A percentile compares a stretch with the other conserved stretches of the same genome.
phyloP scores from a whole-genome alignment of 30 jellyfish, hydroid and myxozoan genomes.

The Pelagia noctiluca region DNA sequence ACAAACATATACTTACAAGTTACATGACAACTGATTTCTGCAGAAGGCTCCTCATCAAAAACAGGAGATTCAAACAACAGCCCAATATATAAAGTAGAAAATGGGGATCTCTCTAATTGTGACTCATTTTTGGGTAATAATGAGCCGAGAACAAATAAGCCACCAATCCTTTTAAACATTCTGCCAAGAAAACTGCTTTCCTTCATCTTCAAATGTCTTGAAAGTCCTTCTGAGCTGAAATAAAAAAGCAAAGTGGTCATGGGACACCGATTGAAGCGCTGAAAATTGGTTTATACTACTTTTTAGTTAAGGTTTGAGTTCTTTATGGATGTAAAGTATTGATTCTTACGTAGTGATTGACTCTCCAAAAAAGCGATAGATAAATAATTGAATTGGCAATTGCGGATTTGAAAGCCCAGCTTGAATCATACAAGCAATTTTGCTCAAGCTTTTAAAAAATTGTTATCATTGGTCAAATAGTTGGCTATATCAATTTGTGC shows the following conservation, averaged over 20 bases:
- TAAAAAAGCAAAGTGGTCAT: not conserved
- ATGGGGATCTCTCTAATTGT: constrained; percentile 51
- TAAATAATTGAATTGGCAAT: too few relatives aligned
- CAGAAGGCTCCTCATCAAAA: not conserved
- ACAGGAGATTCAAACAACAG: not conserved
- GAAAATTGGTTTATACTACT: not conserved
- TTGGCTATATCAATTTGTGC: too few relatives aligned
- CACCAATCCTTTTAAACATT: not conserved
- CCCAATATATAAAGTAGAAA: constrained; percentile 31
- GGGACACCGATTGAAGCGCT: not conserved
- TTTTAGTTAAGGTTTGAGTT: too few relatives aligned
- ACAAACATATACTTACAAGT: constrained; percentile 16
- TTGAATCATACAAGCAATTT: too few relatives aligned
- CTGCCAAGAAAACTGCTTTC: constrained; percentile 23
- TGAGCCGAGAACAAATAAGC: constrained; percentile 12
- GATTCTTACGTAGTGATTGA: too few relatives aligned
- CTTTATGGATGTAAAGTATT: too few relatives aligned
- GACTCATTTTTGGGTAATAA: constrained; percentile 14
- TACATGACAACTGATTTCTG: constrained; percentile 2
- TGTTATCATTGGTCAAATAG: too few relatives aligned
- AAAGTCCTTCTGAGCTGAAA: constrained; percentile 31
- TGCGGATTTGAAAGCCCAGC: too few relatives aligned
- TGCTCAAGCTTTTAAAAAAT: too few relatives aligned
- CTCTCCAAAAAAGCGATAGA: too few relatives aligned
- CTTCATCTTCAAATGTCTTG: constrained; percentile 7